Base-by-base conservation (phyloP, 2,888 invertebrate genomes). In the Alsophila aescularia region DNA sequence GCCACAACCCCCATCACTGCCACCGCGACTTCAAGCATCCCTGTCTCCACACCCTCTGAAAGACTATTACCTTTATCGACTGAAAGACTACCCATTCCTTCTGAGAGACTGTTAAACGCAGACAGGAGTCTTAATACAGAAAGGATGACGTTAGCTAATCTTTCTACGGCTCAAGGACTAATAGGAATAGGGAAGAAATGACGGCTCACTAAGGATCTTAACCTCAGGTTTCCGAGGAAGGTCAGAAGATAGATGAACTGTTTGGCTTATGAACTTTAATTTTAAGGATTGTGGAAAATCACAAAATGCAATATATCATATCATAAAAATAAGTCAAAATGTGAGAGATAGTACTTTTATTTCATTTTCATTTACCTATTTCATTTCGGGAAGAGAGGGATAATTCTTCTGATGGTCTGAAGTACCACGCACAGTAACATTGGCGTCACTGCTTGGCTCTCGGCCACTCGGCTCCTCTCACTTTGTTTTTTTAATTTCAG, bases 161-260 rank as follows among this genome's bases (percentile, higher is more conserved):
- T 92, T 14, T 83, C 90, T 0, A 74, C 82, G 0, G 84, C 88
- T n/a, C 91, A 91, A 52, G 87, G 90, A 0, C 60, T 91, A 16
- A 81, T 90, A 7, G 79, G 85, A 0, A 85, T 90, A 3, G 87
- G 85, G 70, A 92, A 92, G 77, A 92, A 92, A 92, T 92, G 92
- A 92, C 92, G 91, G 54, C 81, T 84, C 72, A 83, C 72, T 50
- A 85, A 81, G 62, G 83, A 85, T 10, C 69, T 62, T 47, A 60
- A 71, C 15, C 75, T 75, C 40, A 81, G 81, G 66, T 76, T 78
- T 41, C 81, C 85, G 1, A 83, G 81, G 60, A 89, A 87, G 58
- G 77, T 87, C 21, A 75, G 87, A 60, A 77, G 85, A 59, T 90
- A 81, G 72, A 68, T 48, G n/a, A 24, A 35, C 13, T 29, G 29